A percentile compares a stretch with the other conserved stretches of the same genome.
These are phyloP conservation scores for Neocrepidodera transversa DNA, from an alignment of 2,888 invertebrate genomes.

Conservation along the genomic window DNA sequence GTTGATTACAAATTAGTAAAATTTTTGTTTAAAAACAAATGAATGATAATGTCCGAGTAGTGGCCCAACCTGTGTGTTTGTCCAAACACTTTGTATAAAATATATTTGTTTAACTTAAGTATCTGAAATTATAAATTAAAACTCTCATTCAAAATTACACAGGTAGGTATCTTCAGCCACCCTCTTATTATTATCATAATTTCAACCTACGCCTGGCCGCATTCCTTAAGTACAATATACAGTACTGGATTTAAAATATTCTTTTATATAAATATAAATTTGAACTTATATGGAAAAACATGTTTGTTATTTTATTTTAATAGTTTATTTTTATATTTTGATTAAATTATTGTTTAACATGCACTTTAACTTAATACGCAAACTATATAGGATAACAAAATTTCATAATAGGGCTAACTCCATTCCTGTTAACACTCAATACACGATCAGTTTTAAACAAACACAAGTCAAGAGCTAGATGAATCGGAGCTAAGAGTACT, in stretches of 20 bases:
- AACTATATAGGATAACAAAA: no score
- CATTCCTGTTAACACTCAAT: not conserved
- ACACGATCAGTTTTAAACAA: slow-evolving; percentile 23
- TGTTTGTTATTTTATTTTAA: not conserved
- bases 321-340: not conserved
- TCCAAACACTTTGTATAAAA: no score
- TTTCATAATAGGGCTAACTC: no score
- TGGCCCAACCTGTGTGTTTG: no score
- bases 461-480: slow-evolving; percentile 26
- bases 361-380: no score
- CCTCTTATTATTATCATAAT: slow-evolving; percentile 26
- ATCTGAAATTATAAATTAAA: slow-evolving; percentile 6
- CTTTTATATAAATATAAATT: no score
- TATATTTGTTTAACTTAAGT: no score
- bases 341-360: no score
- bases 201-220: slow-evolving; percentile 17
- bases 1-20: no score
- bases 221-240: slow-evolving; percentile 1
- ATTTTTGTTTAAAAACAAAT: no score
- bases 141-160: slow-evolving; percentile 11
- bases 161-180: slow-evolving; percentile 20
- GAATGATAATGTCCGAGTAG: no score
- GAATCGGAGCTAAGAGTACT: slow-evolving; percentile 33
- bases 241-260: not conserved
- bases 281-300: not conserved